Conservation (phyloP, 2,888 invertebrate species). For the Drosophila antonietae region DNA sequence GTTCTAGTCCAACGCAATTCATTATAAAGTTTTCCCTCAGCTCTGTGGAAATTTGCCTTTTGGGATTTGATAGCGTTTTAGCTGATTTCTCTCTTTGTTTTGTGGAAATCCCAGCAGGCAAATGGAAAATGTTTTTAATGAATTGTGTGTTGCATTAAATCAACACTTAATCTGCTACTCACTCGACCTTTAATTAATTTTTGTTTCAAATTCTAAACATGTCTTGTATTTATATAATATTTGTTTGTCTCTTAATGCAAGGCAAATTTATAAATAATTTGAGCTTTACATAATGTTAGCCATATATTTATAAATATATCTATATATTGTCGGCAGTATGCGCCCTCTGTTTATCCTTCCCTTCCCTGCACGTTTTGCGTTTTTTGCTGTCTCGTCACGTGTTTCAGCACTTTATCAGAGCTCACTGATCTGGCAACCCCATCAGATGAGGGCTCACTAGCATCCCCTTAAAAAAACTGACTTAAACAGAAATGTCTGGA, state of each 20-base stretch:
- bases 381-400: neutral
- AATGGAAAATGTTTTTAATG: constrained; percentile 6
- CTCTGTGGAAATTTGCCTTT: neutral
- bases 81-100: neutral
- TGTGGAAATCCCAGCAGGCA: neutral
- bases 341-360: neutral
- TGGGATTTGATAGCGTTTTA: neutral
- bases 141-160: constrained; percentile 3
- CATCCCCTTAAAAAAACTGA: too few relatives aligned
- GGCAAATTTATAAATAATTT: neutral
- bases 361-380: neutral
- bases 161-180: neutral
- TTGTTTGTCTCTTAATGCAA: neutral
- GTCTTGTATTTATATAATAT: too few relatives aligned
- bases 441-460: too few relatives aligned
- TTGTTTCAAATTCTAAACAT: neutral
- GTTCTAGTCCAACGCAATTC: neutral
- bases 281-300: neutral
- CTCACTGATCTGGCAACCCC: too few relatives aligned
- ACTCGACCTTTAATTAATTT: neutral
- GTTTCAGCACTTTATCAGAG: neutral
- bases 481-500: too few relatives aligned
- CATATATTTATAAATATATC: neutral
- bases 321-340: neutral
- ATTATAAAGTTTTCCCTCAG: constrained; percentile 11